Base-by-base conservation (phyloP, 2,888 invertebrate genomes). In the Opisthograptis luteolata region DNA sequence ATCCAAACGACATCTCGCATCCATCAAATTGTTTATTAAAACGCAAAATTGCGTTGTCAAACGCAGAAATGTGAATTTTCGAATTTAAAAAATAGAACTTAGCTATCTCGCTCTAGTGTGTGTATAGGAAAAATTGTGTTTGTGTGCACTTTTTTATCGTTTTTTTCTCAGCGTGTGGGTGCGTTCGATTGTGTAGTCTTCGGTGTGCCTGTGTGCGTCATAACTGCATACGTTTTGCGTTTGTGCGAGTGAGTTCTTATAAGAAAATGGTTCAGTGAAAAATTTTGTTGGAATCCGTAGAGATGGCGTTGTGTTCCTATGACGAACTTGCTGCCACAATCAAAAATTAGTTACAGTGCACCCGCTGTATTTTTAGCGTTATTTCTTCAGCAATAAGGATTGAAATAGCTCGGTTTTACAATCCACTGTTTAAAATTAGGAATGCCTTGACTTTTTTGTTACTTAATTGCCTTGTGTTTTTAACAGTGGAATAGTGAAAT, bases 231-330 rank as follows among this genome's bases (percentile, higher is more conserved):
- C 58, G 44, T 45, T 46, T 31, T 68, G 60, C 49, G 34, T 25
- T 44, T 32, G 85, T 84, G 83, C 80, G 83, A 45, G 78, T 56
- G 58, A 70, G 80, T 85, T 90, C 90, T 90, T 90, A 81, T 85
- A 89, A 90, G 89, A 90, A 83, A 88, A 89, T 85, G 84, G 83
- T 85, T 85, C 81, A 78, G 82, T 83, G 84, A 87, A 87, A 88
- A 86, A 84, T 87, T 88, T 87, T 84, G 81, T 78, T 65, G 80
- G 79, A 81, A 81, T 81, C 76, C 81, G 76, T 76, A 86, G 79
- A 89, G 89, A 90, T 89, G 90, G 89, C 89, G 88, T 77, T 87
- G 88, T 87, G 86, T 75, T 85, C 41, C 52, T 41, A 45, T 55
- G 59, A 62, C 59, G 57, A 55, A 59, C 78, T 75, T 64, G 66